Evolutionary conservation across 2,888 invertebrate species (phyloP), one percentile per base, ranked within the genome.

Genomic region (Andrena dorsata): DNA sequence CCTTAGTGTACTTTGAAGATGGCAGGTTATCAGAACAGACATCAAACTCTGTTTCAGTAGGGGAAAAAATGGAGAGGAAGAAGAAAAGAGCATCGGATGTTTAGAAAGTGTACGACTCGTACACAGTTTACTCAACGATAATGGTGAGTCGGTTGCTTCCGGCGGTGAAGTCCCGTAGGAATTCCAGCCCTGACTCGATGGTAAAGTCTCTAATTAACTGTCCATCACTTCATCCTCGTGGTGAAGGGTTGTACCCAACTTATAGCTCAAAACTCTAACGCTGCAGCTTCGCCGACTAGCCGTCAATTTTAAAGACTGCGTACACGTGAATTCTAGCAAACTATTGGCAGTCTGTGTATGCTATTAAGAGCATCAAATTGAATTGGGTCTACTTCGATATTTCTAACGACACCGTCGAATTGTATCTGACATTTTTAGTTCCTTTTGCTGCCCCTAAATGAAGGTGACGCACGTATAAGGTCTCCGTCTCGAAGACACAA

Each of bases 141-240:
- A 80, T 64, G 58, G 81, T 56, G 66, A 79, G 66, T 80, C 64
- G 32, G 75, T 63, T 56, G 82, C 84, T 64, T 65, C 69, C 81
- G 82, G 79, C 84, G 68, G 77, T 86, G 76, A 73, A 69, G 77
- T 74, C 76, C 79, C 74, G 68, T 51, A 71, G 73, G 71, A 86
- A 84, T 88, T 82, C 80, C 82, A 53, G 68, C 68, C 81, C 77
- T 76, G 84, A 80, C 80, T 75, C 78, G 76, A 64, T 66, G 77
- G 64, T 86, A 82, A 85, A 86, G 85, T 87, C 88, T 85, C 88
- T 90, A 90, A 90, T 90, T 90, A 90, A 90, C 90, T 87, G 86
- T 87, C 87, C 89, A 86, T 88, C 90, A 87, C 82, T 78, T 85
- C 76, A 16, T 47, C 41, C 63, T 53, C 76, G 41, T 28, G 51